Conservation (phyloP, 2,888 invertebrate species). For the Seira musarum region DNA sequence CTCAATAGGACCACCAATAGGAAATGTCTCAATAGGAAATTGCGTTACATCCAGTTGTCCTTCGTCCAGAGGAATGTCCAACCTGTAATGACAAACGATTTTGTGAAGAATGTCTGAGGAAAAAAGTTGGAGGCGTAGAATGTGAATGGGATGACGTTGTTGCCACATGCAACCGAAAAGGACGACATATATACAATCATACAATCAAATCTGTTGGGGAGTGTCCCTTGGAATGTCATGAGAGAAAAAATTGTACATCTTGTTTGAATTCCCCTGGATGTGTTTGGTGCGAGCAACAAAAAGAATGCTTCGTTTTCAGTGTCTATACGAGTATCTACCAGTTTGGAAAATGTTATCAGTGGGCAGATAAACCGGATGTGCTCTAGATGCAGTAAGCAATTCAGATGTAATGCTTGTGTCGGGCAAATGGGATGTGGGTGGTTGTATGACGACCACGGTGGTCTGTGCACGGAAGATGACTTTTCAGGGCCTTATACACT, state of each 20-base stretch:
- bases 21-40: constrained; percentile 16
- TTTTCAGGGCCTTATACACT: constrained; percentile 81
- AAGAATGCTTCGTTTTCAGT: constrained; percentile 94
- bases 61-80: constrained; percentile 76
- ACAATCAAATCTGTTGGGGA: constrained; percentile 78
- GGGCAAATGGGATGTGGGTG: constrained; percentile 85
- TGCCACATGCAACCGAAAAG: constrained; percentile 87
- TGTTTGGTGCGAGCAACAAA: constrained; percentile 95
- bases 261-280: constrained; percentile 88
- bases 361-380: constrained; percentile 89
- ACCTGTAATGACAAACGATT: constrained; percentile 92
- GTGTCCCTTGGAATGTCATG: constrained; percentile 88
- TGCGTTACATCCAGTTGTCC: constrained; percentile 29
- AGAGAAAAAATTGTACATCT: constrained; percentile 82
- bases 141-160: constrained; percentile 97
- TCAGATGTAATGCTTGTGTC: constrained; percentile 63
- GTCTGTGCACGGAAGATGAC: constrained; percentile 88
- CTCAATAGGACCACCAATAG: constrained; percentile 25
- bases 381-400: constrained; percentile 83
- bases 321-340: constrained; percentile 95
- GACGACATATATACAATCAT: constrained; percentile 73
- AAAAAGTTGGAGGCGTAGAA: constrained; percentile 73
- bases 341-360: constrained; percentile 92
- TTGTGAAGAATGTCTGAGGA: constrained; percentile 87
- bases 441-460: constrained; percentile 95